Base-by-base conservation (phyloP, 1,140 invertebrate species). In the Holotrichia oblita region DNA sequence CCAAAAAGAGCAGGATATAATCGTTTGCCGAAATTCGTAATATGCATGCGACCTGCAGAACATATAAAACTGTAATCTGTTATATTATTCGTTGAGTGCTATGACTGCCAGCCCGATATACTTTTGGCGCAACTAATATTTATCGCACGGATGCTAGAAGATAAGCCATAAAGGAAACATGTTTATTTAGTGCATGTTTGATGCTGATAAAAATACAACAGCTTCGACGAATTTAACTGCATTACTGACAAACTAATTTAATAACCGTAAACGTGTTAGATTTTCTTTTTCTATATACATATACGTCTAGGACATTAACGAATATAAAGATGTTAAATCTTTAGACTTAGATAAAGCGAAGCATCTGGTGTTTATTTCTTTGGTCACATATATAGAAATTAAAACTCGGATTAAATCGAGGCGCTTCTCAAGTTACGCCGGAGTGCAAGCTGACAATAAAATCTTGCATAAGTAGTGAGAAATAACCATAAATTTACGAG, bases 361-460 rank as follows among this genome's bases (percentile, higher is more conserved):
- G 27, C 61, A 69, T 69, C 61, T 69, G 61, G 61, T 20, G 12
- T 69, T 14, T 34, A 27, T 34, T 27, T 27, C 22, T 69, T 69
- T 9, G 12, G 48, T 4, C 14, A 22, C 9, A 69, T 20, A 24
- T 17, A 24, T 4, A 69, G 22, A 69, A 69, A 69, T 69, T 69
- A 69, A 34, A 69, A 14, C 27, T 22, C 22, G 61, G 61, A 69
- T 55, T 55, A 55, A 55, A 55, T 55, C 7, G 7, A 55, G 17
- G 14, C 22, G 27, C 22, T 69, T 69, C 61, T 69, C 61, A 27
- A 69, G 61, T 69, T 69, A 69, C 61, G 61, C 8, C 61, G 22
- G 61, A 69, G 48, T 55, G 48, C 48, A 55, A 6, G 48, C 48
- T 69, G 61, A 69, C 61, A 69, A 69, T 69, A 69, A 69, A 69